These are phyloP conservation scores for Heliothis subflexa DNA, from an alignment of 1,140 invertebrate genomes.

Conservation along the genomic window DNA sequence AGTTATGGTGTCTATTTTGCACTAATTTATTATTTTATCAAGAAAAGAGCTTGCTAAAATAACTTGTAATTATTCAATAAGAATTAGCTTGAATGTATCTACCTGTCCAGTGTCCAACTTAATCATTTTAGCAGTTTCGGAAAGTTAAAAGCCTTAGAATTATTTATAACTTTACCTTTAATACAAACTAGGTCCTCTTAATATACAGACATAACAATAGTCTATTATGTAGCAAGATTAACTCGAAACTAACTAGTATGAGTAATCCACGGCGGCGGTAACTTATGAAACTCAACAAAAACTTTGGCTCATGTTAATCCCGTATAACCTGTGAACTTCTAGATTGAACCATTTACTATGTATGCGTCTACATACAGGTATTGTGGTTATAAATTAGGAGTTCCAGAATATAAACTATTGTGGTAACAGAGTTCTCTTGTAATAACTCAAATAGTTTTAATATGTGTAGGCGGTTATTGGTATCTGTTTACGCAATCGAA, in stretches of 20 bases:
- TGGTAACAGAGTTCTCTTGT: too few species aligned
- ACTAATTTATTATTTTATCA: too few species aligned
- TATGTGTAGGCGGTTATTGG: too few species aligned
- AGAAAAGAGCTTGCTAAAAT: too few species aligned
- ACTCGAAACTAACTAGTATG: background rate
- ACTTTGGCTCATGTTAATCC: conserved; percentile 23
- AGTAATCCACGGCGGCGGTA: background rate
- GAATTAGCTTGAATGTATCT: too few species aligned
- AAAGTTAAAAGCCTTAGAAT: too few species aligned
- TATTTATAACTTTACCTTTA: background rate
- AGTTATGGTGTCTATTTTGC: too few species aligned
- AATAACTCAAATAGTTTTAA: too few species aligned
- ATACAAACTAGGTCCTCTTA: background rate
- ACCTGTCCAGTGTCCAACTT: too few species aligned
- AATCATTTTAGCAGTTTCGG: too few species aligned
- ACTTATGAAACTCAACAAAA: conserved; percentile 27
- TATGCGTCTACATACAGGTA: background rate
- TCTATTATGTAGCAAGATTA: background rate
- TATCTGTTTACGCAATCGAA: too few species aligned
- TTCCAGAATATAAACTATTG: conserved; percentile 1
- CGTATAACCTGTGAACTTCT: conserved; percentile 3
- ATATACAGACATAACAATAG: background rate
- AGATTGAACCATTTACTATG: conserved; percentile 18
- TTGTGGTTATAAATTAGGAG: background rate
- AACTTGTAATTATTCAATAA: too few species aligned